Base-by-base conservation (phyloP, 2,113 vertebrate species). In the Dasyprocta punctata region DNA sequence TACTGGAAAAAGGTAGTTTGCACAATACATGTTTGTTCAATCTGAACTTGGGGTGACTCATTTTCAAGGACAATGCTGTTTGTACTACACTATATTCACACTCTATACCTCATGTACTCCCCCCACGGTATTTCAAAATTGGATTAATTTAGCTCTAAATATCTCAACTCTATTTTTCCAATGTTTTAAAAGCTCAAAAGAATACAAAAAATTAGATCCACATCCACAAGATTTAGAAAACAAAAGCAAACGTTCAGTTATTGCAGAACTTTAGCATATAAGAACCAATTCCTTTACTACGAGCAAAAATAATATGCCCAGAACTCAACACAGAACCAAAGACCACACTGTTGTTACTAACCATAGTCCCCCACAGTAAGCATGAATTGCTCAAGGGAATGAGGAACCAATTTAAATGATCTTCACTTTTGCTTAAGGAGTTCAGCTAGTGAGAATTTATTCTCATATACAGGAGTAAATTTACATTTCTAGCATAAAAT, bases 401-500 rank as follows among this genome's bases (percentile, higher is more conserved):
- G 6, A 77, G 83, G 49, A 87, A 61, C 33, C 24, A 83, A 77
- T 85, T 95, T 58, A 90, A 90, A 77, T 49, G 36, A 94, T 17
- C 69, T 85, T 95, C n/a, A 93, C 33, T 65, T 49, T 36, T 63
- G 77, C 19, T 41, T 4, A 82, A 90, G 52, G 61, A 95, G 80
- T 96, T 63, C 9, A 86, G 73, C 11, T 81, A 94, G 67, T 24
- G 17, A 86, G 8, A 69, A 81, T 56, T 65, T 92, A 90, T 67
- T 93, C 44, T 78, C 52, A 78, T 52, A 94, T 56, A 87, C 0
- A 90, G 69, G 17, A 84, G 20, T 69, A 89, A 60, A 92, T 54
- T 12, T 67, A 13, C 22, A 86, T 77, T 96, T 93, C 80, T 89
- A 92, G 65, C 22, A 90, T 77, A 75, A 97, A 94, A 33, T 84